These are phyloP conservation scores for Andinoacara biseriatus DNA, from an alignment of 2,113 vertebrate species.

Conservation along the genomic window DNA sequence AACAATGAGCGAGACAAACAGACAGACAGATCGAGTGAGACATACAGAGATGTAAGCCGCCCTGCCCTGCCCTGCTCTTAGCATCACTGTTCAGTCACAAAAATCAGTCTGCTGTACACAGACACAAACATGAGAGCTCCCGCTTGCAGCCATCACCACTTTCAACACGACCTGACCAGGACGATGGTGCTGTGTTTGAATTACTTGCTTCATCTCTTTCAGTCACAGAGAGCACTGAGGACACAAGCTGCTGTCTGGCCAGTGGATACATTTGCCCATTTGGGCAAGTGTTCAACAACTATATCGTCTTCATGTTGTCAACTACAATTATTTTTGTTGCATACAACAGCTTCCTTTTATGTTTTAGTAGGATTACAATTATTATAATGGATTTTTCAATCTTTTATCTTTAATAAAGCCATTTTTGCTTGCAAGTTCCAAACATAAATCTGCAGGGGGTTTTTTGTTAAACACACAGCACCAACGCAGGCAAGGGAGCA, in stretches of 20 bases:
- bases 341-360: no score
- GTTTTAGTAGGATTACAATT: background rate
- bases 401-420: background rate
- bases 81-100: slow-evolving; percentile 20
- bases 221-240: background rate
- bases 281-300: background rate
- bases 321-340: background rate
- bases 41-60: slow-evolving; percentile 1
- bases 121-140: background rate
- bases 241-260: background rate
- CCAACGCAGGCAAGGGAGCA: no score
- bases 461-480: no score
- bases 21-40: background rate
- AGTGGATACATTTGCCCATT: background rate
- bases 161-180: background rate
- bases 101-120: slow-evolving; percentile 11
- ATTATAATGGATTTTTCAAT: no score
- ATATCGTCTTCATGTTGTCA: background rate
- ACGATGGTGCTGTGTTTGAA: background rate
- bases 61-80: background rate
- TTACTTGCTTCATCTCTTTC: background rate
- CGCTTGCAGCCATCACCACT: background rate
- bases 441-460: no score
- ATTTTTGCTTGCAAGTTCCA: no score
- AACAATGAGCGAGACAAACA: slow-evolving; percentile 66